Evolutionary conservation across 37 sponge, comb jelly and placozoan genomes (phyloP).

Genomic region (Haliclona indistincta): DNA sequence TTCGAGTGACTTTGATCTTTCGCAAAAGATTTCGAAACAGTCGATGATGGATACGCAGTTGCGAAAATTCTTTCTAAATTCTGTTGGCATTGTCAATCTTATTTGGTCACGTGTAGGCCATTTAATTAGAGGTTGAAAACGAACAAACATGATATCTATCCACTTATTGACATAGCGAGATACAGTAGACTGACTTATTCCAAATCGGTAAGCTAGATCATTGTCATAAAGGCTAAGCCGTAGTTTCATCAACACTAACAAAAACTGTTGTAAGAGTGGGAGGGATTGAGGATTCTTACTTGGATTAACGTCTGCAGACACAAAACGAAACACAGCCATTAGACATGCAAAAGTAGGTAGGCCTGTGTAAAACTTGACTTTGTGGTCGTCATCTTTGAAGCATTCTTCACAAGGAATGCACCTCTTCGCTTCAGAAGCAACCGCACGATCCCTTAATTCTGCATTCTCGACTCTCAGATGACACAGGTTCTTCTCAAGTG

Average conservation of each 20-base stretch:
- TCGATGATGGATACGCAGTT: slow-evolving; percentile 19
- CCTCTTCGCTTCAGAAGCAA: no score
- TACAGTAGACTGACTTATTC: background rate
- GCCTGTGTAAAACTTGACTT: slow-evolving; percentile 43
- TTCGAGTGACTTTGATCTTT: background rate
- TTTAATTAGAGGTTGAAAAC: background rate
- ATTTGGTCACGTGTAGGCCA: slow-evolving; percentile 7
- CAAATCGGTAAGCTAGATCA: slow-evolving; percentile 6
- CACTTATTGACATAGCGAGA: slow-evolving; percentile 17
- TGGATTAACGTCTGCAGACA: background rate
- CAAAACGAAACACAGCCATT: slow-evolving; percentile 17
- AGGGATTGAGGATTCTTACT: background rate
- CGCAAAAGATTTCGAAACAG: slow-evolving; percentile 36
- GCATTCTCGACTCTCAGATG: no score
- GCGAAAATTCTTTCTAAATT: slow-evolving; percentile 1
- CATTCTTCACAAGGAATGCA: background rate
- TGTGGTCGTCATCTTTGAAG: slow-evolving; percentile 17
- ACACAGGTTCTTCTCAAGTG: no score
- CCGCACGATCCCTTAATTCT: no score
- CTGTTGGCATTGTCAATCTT: slow-evolving; percentile 4
- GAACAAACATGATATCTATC: slow-evolving; percentile 16
- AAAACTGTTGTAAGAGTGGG: slow-evolving; percentile 36
- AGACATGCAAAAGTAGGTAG: slow-evolving; percentile 19
- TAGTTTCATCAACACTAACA: slow-evolving; percentile 30
- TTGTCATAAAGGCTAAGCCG: background rate